These are phyloP conservation scores for Tipula unca DNA, from an alignment of 2,888 invertebrate genomes.

Conservation along the genomic window DNA sequence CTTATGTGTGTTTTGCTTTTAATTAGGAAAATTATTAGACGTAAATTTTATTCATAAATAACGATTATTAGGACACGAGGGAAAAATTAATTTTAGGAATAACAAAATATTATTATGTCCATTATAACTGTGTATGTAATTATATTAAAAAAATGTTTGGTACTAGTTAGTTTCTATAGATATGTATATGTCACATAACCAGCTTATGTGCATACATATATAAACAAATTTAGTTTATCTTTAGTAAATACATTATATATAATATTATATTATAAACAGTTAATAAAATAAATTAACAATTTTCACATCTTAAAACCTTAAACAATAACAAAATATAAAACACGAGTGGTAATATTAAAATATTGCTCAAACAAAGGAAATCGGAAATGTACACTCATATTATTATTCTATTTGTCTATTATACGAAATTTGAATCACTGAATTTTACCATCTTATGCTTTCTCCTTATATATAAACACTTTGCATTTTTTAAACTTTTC, in stretches of 20 bases:
- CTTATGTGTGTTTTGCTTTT: not conserved
- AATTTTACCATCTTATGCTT: not conserved
- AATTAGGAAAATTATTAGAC: not conserved
- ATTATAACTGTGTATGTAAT: not conserved
- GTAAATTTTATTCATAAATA: conserved; percentile 8
- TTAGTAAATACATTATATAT: not conserved
- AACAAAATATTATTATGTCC: not conserved
- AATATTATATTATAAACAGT: not conserved
- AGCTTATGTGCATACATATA: too few species aligned
- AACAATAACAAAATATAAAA: not conserved
- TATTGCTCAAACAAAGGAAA: not conserved
- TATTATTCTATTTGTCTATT: not conserved
- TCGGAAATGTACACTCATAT: not conserved
- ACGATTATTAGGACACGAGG: not conserved
- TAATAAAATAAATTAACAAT: not conserved
- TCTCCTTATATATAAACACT: not conserved
- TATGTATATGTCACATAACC: not conserved
- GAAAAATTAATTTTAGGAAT: not conserved
- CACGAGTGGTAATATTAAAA: not conserved
- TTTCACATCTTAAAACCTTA: not conserved
- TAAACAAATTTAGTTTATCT: not conserved
- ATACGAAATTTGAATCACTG: not conserved
- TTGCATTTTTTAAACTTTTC: not conserved
- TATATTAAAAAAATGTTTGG: not conserved
- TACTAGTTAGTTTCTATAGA: not conserved